Conservation (phyloP, 2,888 invertebrate genomes). For the Mimumesa dahlbomi region DNA sequence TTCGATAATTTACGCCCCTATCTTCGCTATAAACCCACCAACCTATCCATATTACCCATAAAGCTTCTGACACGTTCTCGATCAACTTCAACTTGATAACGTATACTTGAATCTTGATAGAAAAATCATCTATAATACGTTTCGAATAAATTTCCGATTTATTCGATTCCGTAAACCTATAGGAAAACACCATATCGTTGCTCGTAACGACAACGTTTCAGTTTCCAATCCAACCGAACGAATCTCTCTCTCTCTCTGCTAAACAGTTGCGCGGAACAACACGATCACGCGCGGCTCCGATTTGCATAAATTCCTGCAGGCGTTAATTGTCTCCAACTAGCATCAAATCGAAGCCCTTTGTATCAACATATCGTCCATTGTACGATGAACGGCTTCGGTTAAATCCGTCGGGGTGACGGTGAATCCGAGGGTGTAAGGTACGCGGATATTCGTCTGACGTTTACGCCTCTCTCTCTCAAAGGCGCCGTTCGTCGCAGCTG, state of each 20-base stretch:
- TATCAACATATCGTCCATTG: constrained; percentile 45
- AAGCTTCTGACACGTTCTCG: no score
- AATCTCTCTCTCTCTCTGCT: no score
- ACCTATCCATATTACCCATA: no score
- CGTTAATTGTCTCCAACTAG: constrained; percentile 43
- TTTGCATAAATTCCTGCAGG: constrained; percentile 45
- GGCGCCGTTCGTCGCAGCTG: constrained; percentile 63
- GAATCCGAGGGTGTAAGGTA: constrained; percentile 1
- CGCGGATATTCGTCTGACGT: constrained; percentile 53
- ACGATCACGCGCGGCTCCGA: constrained; percentile 25
- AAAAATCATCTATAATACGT: no score
- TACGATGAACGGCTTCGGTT: constrained; percentile 25
- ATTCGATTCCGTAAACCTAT: no score
- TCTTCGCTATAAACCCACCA: no score
- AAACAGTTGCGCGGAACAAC: constrained; percentile 24
- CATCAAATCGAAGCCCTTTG: constrained; percentile 51
- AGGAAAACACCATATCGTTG: no score
- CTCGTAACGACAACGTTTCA: no score
- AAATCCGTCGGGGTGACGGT: constrained; percentile 35
- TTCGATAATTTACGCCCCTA: no score
- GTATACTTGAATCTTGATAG: no score
- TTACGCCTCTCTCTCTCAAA: constrained; percentile 58
- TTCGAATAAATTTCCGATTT: no score
- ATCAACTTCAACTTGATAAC: no score
- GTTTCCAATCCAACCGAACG: neutral